Percentiles rank a stretch among this genome's conserved stretches.
phyloP scores from a whole-genome alignment of 2,113 vertebrate genomes.

The Tachysurus fulvidraco region DNA sequence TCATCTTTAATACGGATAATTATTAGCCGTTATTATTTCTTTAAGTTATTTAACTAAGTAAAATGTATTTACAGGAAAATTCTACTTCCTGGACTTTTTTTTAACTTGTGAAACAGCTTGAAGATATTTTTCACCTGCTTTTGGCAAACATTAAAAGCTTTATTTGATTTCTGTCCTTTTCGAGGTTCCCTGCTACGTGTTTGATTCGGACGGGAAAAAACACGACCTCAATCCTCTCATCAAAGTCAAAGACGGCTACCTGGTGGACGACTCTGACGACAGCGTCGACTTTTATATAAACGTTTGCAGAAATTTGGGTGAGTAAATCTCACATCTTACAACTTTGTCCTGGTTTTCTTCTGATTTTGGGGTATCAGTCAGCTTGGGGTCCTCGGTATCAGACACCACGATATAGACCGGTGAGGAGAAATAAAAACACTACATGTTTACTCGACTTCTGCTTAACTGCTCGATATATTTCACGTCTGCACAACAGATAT shows the following conservation, averaged over 20 bases:
- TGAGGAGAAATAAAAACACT: background rate
- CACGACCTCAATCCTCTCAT: slow-evolving; percentile 92
- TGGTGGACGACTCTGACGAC: slow-evolving; percentile 89
- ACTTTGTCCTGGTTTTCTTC: background rate
- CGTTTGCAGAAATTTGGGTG: slow-evolving; percentile 88
- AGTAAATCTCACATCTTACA: slow-evolving; percentile 29
- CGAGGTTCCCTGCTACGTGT: slow-evolving; percentile 90
- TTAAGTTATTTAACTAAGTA: background rate
- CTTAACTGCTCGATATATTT: background rate
- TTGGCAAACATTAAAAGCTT: background rate
- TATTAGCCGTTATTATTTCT: background rate
- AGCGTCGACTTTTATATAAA: slow-evolving; percentile 86
- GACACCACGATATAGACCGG: background rate
- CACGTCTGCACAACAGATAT: background rate
- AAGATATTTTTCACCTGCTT: background rate
- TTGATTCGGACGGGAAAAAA: slow-evolving; percentile 82
- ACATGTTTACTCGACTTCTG: background rate
- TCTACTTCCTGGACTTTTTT: background rate
- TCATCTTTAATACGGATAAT: background rate
- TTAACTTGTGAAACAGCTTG: background rate
- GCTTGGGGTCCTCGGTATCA: background rate
- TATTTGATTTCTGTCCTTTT: background rate
- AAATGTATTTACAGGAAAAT: background rate
- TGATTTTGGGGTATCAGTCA: background rate
- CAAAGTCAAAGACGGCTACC: slow-evolving; percentile 78